Evolutionary conservation across 2,888 invertebrate genomes (phyloP).

Genomic region (Neria commutata): DNA sequence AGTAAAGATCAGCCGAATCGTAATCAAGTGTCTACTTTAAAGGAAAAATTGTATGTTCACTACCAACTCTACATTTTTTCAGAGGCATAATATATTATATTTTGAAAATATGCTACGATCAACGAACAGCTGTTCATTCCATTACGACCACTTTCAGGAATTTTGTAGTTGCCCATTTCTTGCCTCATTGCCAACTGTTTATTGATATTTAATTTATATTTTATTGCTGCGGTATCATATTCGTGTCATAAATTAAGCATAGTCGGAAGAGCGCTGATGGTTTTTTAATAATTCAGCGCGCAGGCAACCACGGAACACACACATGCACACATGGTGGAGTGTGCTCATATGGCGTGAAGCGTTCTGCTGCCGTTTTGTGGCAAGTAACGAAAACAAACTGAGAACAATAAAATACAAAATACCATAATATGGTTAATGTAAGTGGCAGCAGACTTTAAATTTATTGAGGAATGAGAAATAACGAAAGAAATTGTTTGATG

Average conservation of each 20-base stretch:
- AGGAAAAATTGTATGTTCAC: no score
- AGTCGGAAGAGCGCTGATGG: slow-evolving; percentile 44
- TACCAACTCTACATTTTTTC: no score
- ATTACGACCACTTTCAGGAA: no score
- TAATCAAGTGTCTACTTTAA: no score
- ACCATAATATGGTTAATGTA: not conserved
- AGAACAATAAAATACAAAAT: not conserved
- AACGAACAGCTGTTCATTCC: no score
- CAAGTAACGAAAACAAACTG: not conserved
- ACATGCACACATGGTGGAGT: not conserved
- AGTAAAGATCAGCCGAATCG: no score
- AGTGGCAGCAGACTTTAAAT: slow-evolving; percentile 12
- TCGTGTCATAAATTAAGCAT: not conserved
- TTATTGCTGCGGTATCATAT: not conserved
- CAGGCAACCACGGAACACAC: not conserved
- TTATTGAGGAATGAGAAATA: slow-evolving; percentile 16
- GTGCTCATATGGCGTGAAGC: slow-evolving; percentile 35
- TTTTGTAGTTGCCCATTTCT: no score
- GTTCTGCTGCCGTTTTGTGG: not conserved
- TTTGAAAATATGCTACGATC: no score
- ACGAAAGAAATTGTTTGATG: slow-evolving; percentile 38
- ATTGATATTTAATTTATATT: slow-evolving; percentile 4
- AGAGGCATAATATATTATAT: no score
- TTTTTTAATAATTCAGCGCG: slow-evolving; percentile 44
- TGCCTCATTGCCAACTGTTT: not conserved